A percentile compares a stretch with the other conserved stretches of the same genome.
Evolutionary conservation across 2,797 vertebrate species (phyloP).

Genomic region (Sternarchorhynchus goeldii): DNA sequence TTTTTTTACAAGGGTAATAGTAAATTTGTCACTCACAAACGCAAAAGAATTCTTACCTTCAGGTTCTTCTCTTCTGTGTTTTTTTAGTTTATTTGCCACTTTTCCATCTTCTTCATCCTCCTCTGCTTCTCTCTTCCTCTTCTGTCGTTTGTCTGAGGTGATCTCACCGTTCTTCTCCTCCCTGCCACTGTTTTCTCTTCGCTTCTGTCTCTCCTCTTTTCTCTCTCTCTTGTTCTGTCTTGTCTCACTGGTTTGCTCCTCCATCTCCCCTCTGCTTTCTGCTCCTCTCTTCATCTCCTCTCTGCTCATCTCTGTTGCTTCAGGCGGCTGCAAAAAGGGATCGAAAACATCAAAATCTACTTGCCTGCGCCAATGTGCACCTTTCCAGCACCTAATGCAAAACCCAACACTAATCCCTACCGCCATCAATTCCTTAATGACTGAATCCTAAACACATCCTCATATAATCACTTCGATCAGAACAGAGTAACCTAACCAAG

Average conservation of each 20-base stretch:
- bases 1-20: background rate
- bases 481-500: background rate
- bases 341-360: background rate
- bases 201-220: slow-evolving; percentile 75
- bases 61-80: slow-evolving; percentile 35
- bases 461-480: no score
- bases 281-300: slow-evolving; percentile 29
- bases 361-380: background rate
- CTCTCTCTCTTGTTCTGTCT: slow-evolving; percentile 77
- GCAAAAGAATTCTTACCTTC: slow-evolving; percentile 9
- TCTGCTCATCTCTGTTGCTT: slow-evolving; percentile 12
- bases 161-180: slow-evolving; percentile 58
- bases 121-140: slow-evolving; percentile 51
- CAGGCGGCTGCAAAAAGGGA: slow-evolving; percentile 8
- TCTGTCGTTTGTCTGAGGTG: slow-evolving; percentile 12
- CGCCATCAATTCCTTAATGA: no score
- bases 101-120: slow-evolving; percentile 48
- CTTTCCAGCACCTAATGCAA: no score
- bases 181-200: slow-evolving; percentile 61
- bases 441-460: no score
- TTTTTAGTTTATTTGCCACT: slow-evolving; percentile 67
- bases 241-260: slow-evolving; percentile 56
- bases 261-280: slow-evolving; percentile 35
- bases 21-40: background rate
- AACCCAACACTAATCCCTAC: no score